Base-by-base conservation (phyloP, 1,140 invertebrate genomes). In the Linepithema humile region DNA sequence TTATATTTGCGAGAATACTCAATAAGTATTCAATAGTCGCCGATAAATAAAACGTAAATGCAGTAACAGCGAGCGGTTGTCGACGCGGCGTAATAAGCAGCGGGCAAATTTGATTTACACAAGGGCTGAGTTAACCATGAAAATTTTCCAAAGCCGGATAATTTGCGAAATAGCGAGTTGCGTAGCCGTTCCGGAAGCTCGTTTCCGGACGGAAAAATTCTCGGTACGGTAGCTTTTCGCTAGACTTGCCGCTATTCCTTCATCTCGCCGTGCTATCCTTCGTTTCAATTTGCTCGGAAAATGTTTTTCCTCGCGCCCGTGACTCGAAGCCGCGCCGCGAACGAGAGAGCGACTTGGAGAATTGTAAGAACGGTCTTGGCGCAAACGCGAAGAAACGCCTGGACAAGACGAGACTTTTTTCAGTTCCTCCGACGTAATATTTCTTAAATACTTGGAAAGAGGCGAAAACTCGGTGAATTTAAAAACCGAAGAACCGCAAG, bases 221-320 rank as follows among this genome's bases (percentile, higher is more conserved):
- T 55, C 45, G 17, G 62, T 32, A 2, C 3, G n/a, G n/a, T 60
- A 53, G 35, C 88, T 89, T 85, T 89, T 85, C 82, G 84, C 69
- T 59, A 20, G 70, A 78, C 64, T 55, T 80, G 59, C 29, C 85
- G 29, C 55, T 32, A 50, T 53, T 67, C 87, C 82, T 60, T 62
- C 75, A 23, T 59, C 80, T 83, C 80, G 20, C 57, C 74, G 40
- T 48, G 69, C 85, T 78, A 88, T 88, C 86, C 85, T n/a, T 86
- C 86, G 86, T 88, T 88, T 86, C 87, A 88, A 88, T 88, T 88
- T 88, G 75, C 70, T 57, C 83, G 86, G 87, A 88, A 88, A 88
- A 88, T 88, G 86, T 88, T 88, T 84, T 88, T 78, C 87, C 86
- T 85, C 64, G 62, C 70, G 83, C 43, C n/a, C 70, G 45, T 35